Conservation (phyloP, 1,140 invertebrate species). For the Steinernema khuongi region DNA sequence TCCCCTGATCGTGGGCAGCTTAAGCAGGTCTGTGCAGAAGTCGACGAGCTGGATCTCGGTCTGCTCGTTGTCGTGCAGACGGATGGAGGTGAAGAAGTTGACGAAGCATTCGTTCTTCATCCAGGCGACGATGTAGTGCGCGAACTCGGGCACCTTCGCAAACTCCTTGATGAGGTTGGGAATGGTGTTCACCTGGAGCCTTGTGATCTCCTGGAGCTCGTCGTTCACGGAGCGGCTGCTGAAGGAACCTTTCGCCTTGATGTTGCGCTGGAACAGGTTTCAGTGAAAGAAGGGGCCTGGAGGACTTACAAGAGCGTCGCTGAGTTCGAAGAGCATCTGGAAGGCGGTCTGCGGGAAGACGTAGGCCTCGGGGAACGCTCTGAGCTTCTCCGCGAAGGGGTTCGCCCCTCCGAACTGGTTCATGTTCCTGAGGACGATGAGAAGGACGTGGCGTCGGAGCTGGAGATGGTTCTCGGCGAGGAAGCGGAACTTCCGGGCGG, state of each 20-base stretch:
- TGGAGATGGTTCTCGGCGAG: background rate
- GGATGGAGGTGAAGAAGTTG: background rate
- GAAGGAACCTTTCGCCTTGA: background rate
- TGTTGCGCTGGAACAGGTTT: background rate
- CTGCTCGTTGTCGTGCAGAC: background rate
- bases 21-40: background rate
- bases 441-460: conserved; percentile 5
- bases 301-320: background rate
- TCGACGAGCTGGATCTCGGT: background rate
- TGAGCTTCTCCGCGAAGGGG: background rate
- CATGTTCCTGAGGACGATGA: background rate
- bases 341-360: background rate
- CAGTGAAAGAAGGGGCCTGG: too few species aligned
- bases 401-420: background rate
- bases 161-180: background rate
- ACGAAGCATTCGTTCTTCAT: background rate
- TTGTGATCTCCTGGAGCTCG: background rate
- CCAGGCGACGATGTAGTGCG: background rate
- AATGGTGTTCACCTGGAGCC: background rate
- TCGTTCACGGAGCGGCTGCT: background rate
- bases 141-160: background rate
- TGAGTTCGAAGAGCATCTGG: background rate
- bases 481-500: background rate
- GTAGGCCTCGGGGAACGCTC: background rate
- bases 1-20: too few species aligned